These are phyloP conservation scores for Ranitomeya imitator DNA, from an alignment of 2,113 vertebrate genomes.

Conservation along the genomic window DNA sequence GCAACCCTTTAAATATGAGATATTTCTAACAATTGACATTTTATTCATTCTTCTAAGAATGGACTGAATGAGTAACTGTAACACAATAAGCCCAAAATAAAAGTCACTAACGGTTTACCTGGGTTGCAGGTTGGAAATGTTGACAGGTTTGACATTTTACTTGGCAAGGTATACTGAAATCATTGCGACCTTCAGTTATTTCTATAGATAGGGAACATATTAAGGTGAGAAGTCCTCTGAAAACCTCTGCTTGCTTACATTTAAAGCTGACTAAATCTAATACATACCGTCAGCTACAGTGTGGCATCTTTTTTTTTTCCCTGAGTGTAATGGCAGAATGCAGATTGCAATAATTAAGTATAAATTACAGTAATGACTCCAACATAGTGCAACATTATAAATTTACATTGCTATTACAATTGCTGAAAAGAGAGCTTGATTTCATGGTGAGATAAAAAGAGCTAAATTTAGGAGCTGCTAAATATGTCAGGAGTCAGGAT, in stretches of 20 bases:
- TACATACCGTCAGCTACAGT: background rate
- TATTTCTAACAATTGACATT: conserved; percentile 6
- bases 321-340: conserved; percentile 6
- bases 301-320: background rate
- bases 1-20: background rate
- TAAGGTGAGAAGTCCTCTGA: conserved; percentile 43
- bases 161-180: conserved; percentile 47
- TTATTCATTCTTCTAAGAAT: background rate
- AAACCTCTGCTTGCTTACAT: conserved; percentile 23
- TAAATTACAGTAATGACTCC: conserved; percentile 23
- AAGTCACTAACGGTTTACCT: conserved; percentile 30
- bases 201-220: conserved; percentile 41
- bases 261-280: conserved; percentile 15
- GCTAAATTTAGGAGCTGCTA: background rate
- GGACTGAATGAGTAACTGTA: background rate
- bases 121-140: conserved; percentile 17
- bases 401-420: background rate
- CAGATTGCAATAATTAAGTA: conserved; percentile 29
- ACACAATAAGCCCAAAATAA: background rate
- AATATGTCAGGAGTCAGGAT: conserved; percentile 4
- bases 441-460: conserved; percentile 17
- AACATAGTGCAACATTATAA: background rate
- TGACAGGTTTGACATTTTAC: conserved; percentile 55
- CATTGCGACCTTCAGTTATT: conserved; percentile 48
- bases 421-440: background rate